These are phyloP conservation scores for Drosophila parvula DNA, from an alignment of 1,140 invertebrate genomes.

Conservation along the genomic window DNA sequence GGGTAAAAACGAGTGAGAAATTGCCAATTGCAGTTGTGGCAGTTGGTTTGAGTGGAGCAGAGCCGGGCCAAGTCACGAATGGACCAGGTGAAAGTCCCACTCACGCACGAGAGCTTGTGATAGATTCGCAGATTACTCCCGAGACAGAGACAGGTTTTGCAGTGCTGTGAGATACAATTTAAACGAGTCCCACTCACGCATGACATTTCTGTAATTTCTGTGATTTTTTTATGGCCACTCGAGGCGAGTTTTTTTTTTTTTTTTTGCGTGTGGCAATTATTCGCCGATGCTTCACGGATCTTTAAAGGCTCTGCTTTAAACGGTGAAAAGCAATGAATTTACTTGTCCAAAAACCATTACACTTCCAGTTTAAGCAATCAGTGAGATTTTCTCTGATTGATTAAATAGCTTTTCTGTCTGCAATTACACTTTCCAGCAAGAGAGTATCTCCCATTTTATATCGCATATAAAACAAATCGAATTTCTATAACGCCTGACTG, in stretches of 20 bases:
- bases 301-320: constrained; percentile 1
- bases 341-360: constrained; percentile 13
- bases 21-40: constrained; percentile 35
- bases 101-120: constrained; percentile 39
- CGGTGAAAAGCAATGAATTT: constrained; percentile 18
- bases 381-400: not conserved
- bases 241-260: constrained; percentile 14
- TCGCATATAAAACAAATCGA: constrained; percentile 4
- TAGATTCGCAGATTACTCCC: constrained; percentile 35
- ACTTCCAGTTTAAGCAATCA: constrained; percentile 3
- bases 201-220: constrained; percentile 24
- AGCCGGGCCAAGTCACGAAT: constrained; percentile 20
- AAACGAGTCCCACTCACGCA: constrained; percentile 40
- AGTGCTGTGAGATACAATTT: constrained; percentile 34
- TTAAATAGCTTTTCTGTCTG: too few species aligned
- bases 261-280: constrained; percentile 6
- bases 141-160: constrained; percentile 26
- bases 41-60: constrained; percentile 5
- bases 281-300: constrained; percentile 3
- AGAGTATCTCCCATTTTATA: not conserved
- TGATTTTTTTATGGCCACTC: constrained; percentile 27
- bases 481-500: not conserved
- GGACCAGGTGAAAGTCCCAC: constrained; percentile 41
- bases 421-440: not conserved
- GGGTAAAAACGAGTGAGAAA: constrained; percentile 46